Evolutionary conservation across 2,888 invertebrate genomes (phyloP), one percentile per base, ranked within the genome.

Genomic region (Cloeon dipterum): DNA sequence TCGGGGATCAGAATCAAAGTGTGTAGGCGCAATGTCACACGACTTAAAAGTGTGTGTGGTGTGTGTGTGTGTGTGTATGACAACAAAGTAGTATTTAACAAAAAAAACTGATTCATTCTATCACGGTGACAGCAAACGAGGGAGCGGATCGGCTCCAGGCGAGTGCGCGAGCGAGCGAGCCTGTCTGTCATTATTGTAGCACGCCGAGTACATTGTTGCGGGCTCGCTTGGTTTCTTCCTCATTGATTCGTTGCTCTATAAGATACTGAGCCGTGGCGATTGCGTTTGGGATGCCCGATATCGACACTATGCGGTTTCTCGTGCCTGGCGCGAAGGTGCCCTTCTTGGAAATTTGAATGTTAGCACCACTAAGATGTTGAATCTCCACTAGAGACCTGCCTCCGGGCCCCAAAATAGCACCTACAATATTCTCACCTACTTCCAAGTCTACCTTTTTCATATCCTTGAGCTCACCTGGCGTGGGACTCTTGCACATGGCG

Each of bases 281-380:
- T 63, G 85, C 78, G 60, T 72, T 74, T 53, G 75, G 71, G 53
- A 74, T 72, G 61, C 93, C 93, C 52, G 81, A 77, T 63, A 93
- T 89, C 60, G 91, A 88, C 48, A 93, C 93, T 62, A 91, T 85
- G 56, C 93, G 79, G 68, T 93, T 91, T 59, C 89, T 77, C 48
- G 91, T 93, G 61, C 91, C 91, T 47, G 93, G 91, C 52, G 88
- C 85, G 68, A 86, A 93, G 54, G 83, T 85, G 58, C 91, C 91
- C 66, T 93, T 93, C 71, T 93, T 93, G 49, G 89, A 89, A 65
- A 94, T 93, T 68, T 93, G 91, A 62, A 94, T 89, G 66, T 82
- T 89, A 61, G 93, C 89, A 59, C 91, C 89, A 56, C 88, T 89
- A 64, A 79, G 71, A 65, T 89, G 86, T 66, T 93, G 93, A 62